phyloP scores from a whole-genome alignment of 2,797 vertebrate species.

The Mormyrus hasselquistii region DNA sequence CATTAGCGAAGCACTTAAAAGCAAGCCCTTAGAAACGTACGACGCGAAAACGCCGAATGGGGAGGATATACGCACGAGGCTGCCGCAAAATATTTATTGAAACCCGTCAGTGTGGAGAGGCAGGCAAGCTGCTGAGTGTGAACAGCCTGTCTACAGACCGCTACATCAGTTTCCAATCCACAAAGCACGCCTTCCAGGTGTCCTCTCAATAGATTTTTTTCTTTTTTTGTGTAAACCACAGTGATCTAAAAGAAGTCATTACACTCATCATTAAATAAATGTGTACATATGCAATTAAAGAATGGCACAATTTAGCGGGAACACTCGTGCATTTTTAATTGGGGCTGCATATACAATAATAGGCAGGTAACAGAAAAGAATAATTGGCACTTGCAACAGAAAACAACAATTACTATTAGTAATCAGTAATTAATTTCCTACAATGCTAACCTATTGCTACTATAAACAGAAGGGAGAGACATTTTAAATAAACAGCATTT shows the following conservation, averaged over 20 bases:
- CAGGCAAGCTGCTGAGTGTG: background rate
- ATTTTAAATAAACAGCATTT: background rate
- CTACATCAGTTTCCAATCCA: constrained; percentile 2
- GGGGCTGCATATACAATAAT: background rate
- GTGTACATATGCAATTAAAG: background rate
- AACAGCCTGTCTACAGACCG: background rate
- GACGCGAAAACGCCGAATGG: background rate
- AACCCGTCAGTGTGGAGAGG: constrained; percentile 4
- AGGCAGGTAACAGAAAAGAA: background rate
- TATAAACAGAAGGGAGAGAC: background rate
- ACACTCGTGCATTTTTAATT: background rate
- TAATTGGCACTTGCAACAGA: background rate
- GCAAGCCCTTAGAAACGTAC: too few species aligned
- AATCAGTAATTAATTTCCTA: background rate
- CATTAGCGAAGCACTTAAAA: background rate
- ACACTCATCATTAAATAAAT: constrained; percentile 4
- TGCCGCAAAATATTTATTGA: background rate
- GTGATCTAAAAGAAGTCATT: constrained; percentile 1
- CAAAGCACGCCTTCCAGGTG: background rate
- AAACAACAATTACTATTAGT: background rate
- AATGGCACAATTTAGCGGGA: background rate
- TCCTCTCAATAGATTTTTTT: background rate
- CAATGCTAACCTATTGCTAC: background rate
- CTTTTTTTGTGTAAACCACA: background rate
- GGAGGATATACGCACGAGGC: background rate